These are phyloP conservation scores for chimpanzee (Pan troglodytes) DNA, from an alignment of 2,113 vertebrate genomes.

Conservation along the genomic window NHGRI_mPanTro3-v2.1_pri NC_072407.2:12976501-12977000, in stretches of 20 bases:
- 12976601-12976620: neutral
- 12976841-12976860: neutral
- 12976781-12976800: slow-evolving; percentile 37
- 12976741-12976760: slow-evolving; percentile 41
- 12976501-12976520: slow-evolving; percentile 4
- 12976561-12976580: slow-evolving; percentile 37
- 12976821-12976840: slow-evolving; percentile 11
- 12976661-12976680: neutral
- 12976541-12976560: slow-evolving; percentile 44
- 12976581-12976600: slow-evolving; percentile 15
- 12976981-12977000: slow-evolving; percentile 50
- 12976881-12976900: slow-evolving; percentile 69
- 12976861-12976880: slow-evolving; percentile 30
- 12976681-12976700: neutral
- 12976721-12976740: slow-evolving; percentile 51
- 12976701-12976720: neutral
- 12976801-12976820: slow-evolving; percentile 40
- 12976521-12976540: slow-evolving; percentile 24
- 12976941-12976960: slow-evolving; percentile 62
- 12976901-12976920: slow-evolving; percentile 29
- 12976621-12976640: neutral
- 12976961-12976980: slow-evolving; percentile 43
- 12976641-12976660: neutral
- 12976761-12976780: slow-evolving; percentile 54
- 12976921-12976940: slow-evolving; percentile 57